These are phyloP conservation scores for Drosophila phalerata DNA, from an alignment of 2,888 invertebrate species.

Conservation along the genomic window DNA sequence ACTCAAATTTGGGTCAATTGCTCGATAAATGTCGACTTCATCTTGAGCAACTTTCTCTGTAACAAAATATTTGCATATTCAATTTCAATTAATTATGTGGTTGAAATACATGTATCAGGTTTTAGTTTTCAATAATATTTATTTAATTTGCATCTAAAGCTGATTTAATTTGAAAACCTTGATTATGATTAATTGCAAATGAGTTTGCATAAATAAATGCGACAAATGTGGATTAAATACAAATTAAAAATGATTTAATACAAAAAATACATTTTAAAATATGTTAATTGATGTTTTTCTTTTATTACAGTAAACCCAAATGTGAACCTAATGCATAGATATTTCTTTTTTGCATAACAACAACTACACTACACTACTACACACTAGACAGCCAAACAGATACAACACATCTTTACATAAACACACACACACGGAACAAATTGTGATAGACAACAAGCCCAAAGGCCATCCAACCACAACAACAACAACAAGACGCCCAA, in stretches of 20 bases:
- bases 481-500: conserved; percentile 14
- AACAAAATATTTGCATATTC: conserved; percentile 33
- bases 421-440: conserved; percentile 43
- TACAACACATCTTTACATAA: conserved; percentile 7
- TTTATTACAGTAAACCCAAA: conserved; percentile 57
- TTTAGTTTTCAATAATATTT: neutral
- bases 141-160: neutral
- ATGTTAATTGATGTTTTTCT: conserved; percentile 7
- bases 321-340: conserved; percentile 58
- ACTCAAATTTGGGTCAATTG: conserved; percentile 17
- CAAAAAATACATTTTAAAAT: neutral
- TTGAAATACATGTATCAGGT: neutral
- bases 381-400: conserved; percentile 18
- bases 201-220: neutral
- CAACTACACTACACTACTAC: conserved; percentile 23
- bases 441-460: conserved; percentile 62
- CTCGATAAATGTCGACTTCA: conserved; percentile 24
- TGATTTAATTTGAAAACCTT: neutral
- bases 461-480: conserved; percentile 18
- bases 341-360: conserved; percentile 45
- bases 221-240: neutral
- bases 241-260: neutral
- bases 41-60: conserved; percentile 42
- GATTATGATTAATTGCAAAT: conserved; percentile 12
- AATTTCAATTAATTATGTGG: conserved; percentile 11